Percentiles rank a stretch among this genome's conserved stretches.
These are phyloP conservation scores for Lycophotia porphyrea DNA, from an alignment of 2,888 invertebrate species.

Conservation along the genomic window DNA sequence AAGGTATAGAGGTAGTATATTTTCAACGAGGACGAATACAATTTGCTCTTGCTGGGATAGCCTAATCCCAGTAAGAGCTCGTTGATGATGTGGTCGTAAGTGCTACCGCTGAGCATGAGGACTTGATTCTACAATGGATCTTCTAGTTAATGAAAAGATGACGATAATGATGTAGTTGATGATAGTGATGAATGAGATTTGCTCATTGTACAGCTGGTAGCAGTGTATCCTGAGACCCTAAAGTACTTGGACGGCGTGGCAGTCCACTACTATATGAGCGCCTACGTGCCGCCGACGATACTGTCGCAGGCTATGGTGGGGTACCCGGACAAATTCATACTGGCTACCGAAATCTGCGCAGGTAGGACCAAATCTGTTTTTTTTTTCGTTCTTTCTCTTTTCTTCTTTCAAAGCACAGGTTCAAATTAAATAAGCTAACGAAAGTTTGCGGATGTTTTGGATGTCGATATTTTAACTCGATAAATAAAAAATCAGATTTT, in stretches of 20 bases:
- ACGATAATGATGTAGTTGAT: no score
- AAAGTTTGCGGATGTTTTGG: background rate
- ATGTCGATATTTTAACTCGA: background rate
- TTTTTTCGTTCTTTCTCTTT: background rate
- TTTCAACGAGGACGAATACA: background rate
- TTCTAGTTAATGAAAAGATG: background rate
- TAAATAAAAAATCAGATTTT: background rate
- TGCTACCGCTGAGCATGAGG: background rate
- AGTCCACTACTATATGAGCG: slow-evolving; percentile 94
- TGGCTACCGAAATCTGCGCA: slow-evolving; percentile 94
- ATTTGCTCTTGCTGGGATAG: background rate
- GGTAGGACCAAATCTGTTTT: slow-evolving; percentile 77
- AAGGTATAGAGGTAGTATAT: slow-evolving; percentile 69
- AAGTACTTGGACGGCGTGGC: slow-evolving; percentile 92
- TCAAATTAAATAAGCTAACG: background rate
- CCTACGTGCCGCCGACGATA: slow-evolving; percentile 84
- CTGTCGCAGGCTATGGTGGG: slow-evolving; percentile 85
- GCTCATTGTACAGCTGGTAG: slow-evolving; percentile 71
- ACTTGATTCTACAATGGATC: background rate
- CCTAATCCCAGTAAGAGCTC: no score
- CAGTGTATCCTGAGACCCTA: slow-evolving; percentile 77
- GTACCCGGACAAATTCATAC: slow-evolving; percentile 92
- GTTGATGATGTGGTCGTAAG: background rate
- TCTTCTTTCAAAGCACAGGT: background rate
- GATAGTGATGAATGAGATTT: no score